Conservation (phyloP, 2,797 vertebrate genomes). For the Calcarius lapponicus region DNA sequence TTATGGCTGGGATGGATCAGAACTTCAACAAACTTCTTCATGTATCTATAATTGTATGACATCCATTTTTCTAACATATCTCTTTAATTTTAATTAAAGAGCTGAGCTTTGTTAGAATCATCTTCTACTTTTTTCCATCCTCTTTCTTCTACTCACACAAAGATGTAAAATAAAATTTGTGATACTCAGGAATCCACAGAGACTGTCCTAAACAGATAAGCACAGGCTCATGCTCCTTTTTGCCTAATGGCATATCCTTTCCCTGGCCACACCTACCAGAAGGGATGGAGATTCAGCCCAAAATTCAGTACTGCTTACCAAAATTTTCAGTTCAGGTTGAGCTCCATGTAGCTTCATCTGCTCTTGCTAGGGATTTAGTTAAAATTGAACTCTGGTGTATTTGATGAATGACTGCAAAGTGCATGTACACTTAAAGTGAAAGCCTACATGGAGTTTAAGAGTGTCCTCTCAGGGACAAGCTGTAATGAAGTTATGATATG, state of each 20-base stretch:
- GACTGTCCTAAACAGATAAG: background rate
- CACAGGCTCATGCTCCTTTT: background rate
- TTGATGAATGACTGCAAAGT: background rate
- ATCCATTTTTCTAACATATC: background rate
- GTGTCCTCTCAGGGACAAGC: background rate
- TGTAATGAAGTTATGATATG: background rate
- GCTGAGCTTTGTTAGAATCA: background rate
- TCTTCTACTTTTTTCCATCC: background rate
- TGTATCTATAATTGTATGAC: rapidly evolving
- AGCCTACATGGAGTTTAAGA: background rate
- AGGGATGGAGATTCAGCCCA: background rate
- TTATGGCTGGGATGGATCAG: background rate
- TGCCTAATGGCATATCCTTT: background rate
- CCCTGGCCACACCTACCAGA: background rate
- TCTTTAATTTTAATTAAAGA: background rate
- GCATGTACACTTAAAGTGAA: background rate
- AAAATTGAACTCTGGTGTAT: background rate
- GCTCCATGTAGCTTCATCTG: background rate
- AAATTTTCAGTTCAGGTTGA: background rate
- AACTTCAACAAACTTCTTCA: background rate
- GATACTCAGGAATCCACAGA: background rate
- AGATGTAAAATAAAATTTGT: background rate
- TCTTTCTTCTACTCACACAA: background rate
- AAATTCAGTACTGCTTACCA: background rate
- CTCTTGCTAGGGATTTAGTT: background rate